phyloP scores from a whole-genome alignment of 1,140 invertebrate genomes.

The Pseudomyrmex dendroicus region DNA sequence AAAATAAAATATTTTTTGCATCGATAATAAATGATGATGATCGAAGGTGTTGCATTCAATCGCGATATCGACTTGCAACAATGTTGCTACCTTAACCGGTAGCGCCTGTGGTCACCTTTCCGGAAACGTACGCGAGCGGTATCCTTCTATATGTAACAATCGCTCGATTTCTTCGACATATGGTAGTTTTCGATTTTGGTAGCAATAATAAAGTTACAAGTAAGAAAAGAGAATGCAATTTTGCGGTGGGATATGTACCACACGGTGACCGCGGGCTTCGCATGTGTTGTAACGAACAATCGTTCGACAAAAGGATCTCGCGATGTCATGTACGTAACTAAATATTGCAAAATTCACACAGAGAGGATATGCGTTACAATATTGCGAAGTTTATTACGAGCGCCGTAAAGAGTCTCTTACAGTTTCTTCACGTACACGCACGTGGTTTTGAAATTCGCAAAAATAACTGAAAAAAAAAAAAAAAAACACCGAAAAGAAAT shows the following conservation, averaged over 20 bases:
- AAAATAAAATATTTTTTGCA: slow-evolving; percentile 1
- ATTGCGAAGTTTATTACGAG: neutral
- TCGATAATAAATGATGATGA: slow-evolving; percentile 4
- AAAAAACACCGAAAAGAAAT: too few relatives aligned
- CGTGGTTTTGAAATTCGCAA: too few relatives aligned
- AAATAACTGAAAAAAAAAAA: too few relatives aligned
- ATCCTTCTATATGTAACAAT: slow-evolving; percentile 39
- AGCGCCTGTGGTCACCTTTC: slow-evolving; percentile 29
- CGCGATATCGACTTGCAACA: slow-evolving; percentile 36
- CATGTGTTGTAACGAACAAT: slow-evolving; percentile 31
- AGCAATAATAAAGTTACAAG: slow-evolving; percentile 57
- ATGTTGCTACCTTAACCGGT: slow-evolving; percentile 24
- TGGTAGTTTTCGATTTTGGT: slow-evolving; percentile 55
- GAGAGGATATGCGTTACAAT: neutral
- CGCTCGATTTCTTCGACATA: slow-evolving; percentile 56
- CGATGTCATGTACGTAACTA: slow-evolving; percentile 4
- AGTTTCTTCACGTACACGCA: neutral
- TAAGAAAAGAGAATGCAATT: slow-evolving; percentile 42
- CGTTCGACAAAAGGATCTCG: slow-evolving; percentile 21
- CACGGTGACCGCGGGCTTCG: slow-evolving; percentile 33
- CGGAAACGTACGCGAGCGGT: slow-evolving; percentile 50
- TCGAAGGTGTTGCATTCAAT: slow-evolving; percentile 8
- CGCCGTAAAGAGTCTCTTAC: neutral
- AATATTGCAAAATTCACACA: slow-evolving; percentile 28
- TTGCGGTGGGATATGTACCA: slow-evolving; percentile 41